Conservation (phyloP, 2,797 vertebrate species). For the Poecile montanus region DNA sequence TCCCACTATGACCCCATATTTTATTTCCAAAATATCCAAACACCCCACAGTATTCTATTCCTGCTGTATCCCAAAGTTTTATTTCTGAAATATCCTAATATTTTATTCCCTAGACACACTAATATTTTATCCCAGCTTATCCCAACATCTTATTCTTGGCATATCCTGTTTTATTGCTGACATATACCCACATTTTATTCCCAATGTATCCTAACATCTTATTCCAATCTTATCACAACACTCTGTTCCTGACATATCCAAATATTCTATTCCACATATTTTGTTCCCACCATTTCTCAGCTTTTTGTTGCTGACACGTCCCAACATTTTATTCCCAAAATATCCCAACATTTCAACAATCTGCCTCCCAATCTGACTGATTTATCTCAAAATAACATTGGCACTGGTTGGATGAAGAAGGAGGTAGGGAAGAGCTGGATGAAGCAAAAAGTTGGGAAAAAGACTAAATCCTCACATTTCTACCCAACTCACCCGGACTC, state of each 20-base stretch:
- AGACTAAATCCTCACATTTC: neutral
- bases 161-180: neutral
- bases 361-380: rapidly evolving
- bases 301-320: neutral
- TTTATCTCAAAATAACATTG: neutral
- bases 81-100: neutral
- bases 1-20: neutral
- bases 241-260: neutral
- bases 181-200: neutral
- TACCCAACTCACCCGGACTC: slow-evolving; percentile 73
- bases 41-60: neutral
- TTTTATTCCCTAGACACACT: neutral
- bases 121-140: neutral
- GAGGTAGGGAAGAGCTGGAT: neutral
- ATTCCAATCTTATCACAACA: neutral
- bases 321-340: neutral
- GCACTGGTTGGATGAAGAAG: neutral
- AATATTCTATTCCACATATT: neutral
- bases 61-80: neutral
- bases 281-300: neutral
- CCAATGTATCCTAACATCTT: neutral
- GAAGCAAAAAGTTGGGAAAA: neutral
- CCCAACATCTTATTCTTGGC: neutral
- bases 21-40: neutral
- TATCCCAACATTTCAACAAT: neutral